These are phyloP conservation scores for Cyclophora punctaria DNA, from an alignment of 2,888 invertebrate species.

Conservation along the genomic window DNA sequence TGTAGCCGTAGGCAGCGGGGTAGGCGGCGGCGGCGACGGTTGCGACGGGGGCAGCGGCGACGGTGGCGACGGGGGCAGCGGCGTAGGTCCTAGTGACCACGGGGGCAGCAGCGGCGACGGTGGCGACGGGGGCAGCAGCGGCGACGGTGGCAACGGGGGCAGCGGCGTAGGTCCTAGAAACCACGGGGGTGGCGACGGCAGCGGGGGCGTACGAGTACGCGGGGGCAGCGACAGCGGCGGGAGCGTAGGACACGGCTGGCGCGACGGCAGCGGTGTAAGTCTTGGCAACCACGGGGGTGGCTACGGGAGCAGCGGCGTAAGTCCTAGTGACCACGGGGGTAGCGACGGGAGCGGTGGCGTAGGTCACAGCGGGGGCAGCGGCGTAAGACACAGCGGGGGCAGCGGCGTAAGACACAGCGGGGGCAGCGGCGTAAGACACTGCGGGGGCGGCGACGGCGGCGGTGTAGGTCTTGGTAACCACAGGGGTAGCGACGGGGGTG, in stretches of 20 bases:
- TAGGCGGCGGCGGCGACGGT: background rate
- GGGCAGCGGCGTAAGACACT: background rate
- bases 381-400: constrained; percentile 1
- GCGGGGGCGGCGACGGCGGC: constrained; percentile 1
- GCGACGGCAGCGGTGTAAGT: background rate
- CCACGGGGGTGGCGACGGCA: constrained; percentile 8
- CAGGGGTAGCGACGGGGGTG: background rate
- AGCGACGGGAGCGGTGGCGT: constrained; percentile 7
- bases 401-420: constrained; percentile 22
- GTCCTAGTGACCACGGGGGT: constrained; percentile 3
- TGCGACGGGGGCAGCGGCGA: background rate
- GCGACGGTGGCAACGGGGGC: background rate
- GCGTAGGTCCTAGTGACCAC: constrained; percentile 3
- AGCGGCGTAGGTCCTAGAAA: constrained; percentile 20
- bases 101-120: constrained; percentile 5
- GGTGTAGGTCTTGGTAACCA: background rate
- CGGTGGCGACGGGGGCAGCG: background rate
- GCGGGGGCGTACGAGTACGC: constrained; percentile 7
- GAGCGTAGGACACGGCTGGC: background rate
- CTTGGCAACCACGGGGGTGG: background rate
- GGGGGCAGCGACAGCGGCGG: background rate
- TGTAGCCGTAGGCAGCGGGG: background rate
- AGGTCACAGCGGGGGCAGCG: constrained; percentile 8
- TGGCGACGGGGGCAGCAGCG: constrained; percentile 3
- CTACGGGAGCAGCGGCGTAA: background rate